Evolutionary conservation across 2,113 vertebrate species (phyloP), one percentile per base, ranked within the genome.

Genomic region (Heterocephalus glaber): DNA sequence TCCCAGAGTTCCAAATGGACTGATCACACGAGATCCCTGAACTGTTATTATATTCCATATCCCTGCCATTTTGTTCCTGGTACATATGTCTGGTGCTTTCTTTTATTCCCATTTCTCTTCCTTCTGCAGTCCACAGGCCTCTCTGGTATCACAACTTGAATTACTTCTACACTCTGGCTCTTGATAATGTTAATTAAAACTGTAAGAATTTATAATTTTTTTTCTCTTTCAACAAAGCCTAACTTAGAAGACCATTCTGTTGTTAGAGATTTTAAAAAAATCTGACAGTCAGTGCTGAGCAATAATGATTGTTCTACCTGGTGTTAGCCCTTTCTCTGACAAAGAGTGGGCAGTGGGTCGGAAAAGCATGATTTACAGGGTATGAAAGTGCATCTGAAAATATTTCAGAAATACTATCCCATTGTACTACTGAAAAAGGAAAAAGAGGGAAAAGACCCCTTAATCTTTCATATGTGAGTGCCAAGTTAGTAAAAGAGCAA

Each of bases 151-250:
- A 61, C 35, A 92, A 54, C 17, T 12, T 47, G 60, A 94, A 38
- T 58, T 95, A 82, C 26, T 4, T 86, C n/a, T 87, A 12, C 2
- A 4, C 56, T 52, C 54, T 90, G 70, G 13, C 41, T 90, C 52
- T 95, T 92, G 20, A 20, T 84, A 87, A 56, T 58, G 68, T 77
- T 96, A 88, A 77, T 72, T 85, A 80, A 16, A 94, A 30, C 28
- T 92, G 94, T 60, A 92, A 77, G 10, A 92, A 96, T 82, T 81
- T 81, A 85, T 79, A 86, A 77, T 82, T 47, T 41, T 2, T 88
- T 95, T 66, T 56, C 8, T 90, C 47, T 94, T 94, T 90, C 41
- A 90, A 79, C 14, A 6, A 22, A 84, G 38, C 17, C 14, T 94
- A 60, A 44, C 82, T 94, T 84, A 96, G 24, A 93, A 72, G 70